These are phyloP conservation scores for Tragelaphus eurycerus DNA, from an alignment of 2,797 vertebrate species.

Conservation along the genomic window DNA sequence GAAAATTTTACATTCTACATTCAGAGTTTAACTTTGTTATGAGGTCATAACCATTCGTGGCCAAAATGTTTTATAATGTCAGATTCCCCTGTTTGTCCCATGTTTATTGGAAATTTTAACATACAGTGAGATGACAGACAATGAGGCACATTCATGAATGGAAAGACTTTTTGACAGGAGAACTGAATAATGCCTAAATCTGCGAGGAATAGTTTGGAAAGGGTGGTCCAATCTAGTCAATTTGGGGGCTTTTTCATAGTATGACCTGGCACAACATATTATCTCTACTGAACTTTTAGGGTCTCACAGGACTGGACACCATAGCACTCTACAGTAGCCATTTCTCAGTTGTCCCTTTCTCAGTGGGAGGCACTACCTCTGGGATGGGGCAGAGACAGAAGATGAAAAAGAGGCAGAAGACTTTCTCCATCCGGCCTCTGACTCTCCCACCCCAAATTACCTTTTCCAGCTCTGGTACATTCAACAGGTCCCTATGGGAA, in stretches of 20 bases:
- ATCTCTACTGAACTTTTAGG: neutral
- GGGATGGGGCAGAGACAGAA: neutral
- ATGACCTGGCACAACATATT: neutral
- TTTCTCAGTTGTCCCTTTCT: conserved; percentile 31
- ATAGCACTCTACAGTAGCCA: neutral
- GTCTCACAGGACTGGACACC: neutral
- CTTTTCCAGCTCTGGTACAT: neutral
- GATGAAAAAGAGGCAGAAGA: conserved; percentile 12
- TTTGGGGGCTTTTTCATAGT: neutral
- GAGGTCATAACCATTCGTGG: neutral
- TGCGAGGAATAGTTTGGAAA: neutral
- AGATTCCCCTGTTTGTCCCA: neutral
- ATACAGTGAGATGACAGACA: neutral
- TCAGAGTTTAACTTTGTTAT: conserved; percentile 13
- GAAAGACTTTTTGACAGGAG: neutral
- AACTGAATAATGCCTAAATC: neutral
- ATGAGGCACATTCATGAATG: neutral
- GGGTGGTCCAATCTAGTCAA: neutral
- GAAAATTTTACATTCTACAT: neutral
- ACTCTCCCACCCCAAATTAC: neutral
- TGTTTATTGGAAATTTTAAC: neutral
- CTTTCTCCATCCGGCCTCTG: neutral
- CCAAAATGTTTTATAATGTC: neutral
- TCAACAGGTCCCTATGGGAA: conserved; percentile 43
- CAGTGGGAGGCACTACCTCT: neutral